Evolutionary conservation across 2,797 vertebrate species (phyloP).

Genomic region (Molossus molossus): DNA sequence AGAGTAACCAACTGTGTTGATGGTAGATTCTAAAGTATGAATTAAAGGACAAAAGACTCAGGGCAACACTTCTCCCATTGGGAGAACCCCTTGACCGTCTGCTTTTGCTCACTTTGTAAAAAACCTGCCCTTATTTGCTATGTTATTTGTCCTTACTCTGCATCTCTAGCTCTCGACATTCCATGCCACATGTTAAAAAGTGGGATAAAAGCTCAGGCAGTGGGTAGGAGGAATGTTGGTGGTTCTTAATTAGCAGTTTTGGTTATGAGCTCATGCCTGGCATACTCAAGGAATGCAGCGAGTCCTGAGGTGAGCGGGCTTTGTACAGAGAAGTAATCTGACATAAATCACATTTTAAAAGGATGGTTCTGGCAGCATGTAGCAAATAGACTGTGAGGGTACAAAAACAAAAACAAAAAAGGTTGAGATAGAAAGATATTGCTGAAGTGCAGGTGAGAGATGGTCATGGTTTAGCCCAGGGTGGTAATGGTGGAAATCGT

Average conservation of each 20-base stretch:
- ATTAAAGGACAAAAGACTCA: constrained; percentile 1
- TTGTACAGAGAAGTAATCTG: background rate
- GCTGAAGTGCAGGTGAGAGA: background rate
- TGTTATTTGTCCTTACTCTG: background rate
- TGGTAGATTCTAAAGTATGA: constrained; percentile 2
- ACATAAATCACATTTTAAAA: constrained; percentile 39
- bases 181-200: background rate
- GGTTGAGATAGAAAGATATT: background rate
- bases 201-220: background rate
- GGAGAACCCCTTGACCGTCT: background rate
- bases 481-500: background rate
- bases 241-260: background rate
- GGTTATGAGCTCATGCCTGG: background rate
- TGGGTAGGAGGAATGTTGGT: background rate
- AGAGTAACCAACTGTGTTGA: background rate
- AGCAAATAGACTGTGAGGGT: background rate
- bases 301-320: background rate
- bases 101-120: constrained; percentile 50
- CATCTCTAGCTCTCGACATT: background rate
- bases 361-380: background rate
- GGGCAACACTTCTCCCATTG: background rate
- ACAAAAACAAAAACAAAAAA: background rate
- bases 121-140: background rate
- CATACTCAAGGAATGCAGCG: background rate
- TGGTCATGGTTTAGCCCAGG: background rate